Base-by-base conservation (phyloP, 2,797 vertebrate species). In the Denticeps clupeoides region DNA sequence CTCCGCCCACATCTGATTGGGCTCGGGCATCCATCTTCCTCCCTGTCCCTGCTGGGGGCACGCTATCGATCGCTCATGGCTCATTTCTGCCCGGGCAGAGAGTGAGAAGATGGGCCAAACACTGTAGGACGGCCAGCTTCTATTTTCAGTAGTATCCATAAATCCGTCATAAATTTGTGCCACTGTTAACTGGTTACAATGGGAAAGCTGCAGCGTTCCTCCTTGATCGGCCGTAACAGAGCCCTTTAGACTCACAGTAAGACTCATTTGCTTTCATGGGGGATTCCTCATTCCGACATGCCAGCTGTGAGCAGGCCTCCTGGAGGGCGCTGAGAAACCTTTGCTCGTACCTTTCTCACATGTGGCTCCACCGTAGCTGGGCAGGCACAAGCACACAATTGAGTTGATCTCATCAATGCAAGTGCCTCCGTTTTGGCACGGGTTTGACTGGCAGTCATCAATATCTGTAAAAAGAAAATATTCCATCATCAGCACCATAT, bases 391-490 rank as follows among this genome's bases (percentile, higher is more conserved):
- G 74, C 94, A 98, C 48, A 89, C 67, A 22, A 92, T 97, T 47
- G 90, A 82, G 43, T 86, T 89, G 68, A 94, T 81, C 71, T 96
- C 92, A 0, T 97, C 94, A 0, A 98, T 89, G 68, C 94, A 98
- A 53, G 94, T 98, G 51, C 92, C 93, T 5, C 92, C 94, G 0
- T 98, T 97, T 72, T 88, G 87, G 69, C 94, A 97, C 4, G 94
- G 94, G 71, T 87, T 89, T 15, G 89, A 93, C 66, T 88, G 68
- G 60, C 94, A 98, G 57, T 97, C 94, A 0, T 97, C 94, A 3
- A 97, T 85, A 68, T 97, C 94, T 98, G 77, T 6, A 44, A 60
- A 11, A 41, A 62, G 27, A 62, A 7, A 52, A 18, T n/a, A n/a
- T n/a, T n/a, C n/a, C n/a, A n/a, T n/a, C n/a, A n/a, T n/a, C n/a